A percentile compares a stretch with the other conserved stretches of the same genome.
These are phyloP conservation scores for Spodoptera frugiperda DNA, from an alignment of 1,140 invertebrate species.

Conservation along the genomic window DNA sequence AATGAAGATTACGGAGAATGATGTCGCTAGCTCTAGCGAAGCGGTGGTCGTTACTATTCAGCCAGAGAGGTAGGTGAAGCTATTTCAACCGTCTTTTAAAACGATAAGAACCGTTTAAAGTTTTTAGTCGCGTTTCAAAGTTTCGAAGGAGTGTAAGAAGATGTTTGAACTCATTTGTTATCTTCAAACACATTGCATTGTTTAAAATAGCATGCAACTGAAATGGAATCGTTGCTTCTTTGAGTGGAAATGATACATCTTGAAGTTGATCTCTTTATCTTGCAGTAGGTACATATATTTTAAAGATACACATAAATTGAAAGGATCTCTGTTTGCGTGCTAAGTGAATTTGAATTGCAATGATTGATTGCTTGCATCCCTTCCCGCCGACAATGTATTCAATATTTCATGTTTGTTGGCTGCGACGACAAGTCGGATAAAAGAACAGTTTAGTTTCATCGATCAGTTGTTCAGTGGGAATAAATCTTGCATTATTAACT, in stretches of 20 bases:
- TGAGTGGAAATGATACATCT: too few relatives aligned
- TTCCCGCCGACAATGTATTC: neutral
- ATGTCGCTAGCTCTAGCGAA: neutral
- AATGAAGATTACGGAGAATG: slow-evolving; percentile 76
- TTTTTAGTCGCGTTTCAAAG: neutral
- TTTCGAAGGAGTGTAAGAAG: too few relatives aligned
- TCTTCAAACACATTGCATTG: too few relatives aligned
- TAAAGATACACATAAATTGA: neutral
- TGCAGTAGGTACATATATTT: neutral
- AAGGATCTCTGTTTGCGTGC: neutral
- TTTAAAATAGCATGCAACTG: too few relatives aligned
- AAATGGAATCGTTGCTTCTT: too few relatives aligned
- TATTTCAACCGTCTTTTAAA: too few relatives aligned
- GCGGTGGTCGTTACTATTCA: slow-evolving; percentile 17
- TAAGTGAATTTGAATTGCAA: slow-evolving; percentile 19
- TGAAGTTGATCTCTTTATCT: neutral
- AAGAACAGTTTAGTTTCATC: slow-evolving; percentile 9
- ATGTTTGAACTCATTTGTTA: too few relatives aligned
- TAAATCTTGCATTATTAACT: slow-evolving; percentile 16
- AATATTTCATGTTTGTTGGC: neutral
- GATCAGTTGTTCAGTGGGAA: neutral
- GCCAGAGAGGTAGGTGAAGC: slow-evolving; percentile 20
- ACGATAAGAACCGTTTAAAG: too few relatives aligned
- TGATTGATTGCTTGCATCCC: slow-evolving; percentile 21
- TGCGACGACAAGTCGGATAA: neutral